Conservation (phyloP, 2,113 vertebrate species). For the Hemiprocne comata region DNA sequence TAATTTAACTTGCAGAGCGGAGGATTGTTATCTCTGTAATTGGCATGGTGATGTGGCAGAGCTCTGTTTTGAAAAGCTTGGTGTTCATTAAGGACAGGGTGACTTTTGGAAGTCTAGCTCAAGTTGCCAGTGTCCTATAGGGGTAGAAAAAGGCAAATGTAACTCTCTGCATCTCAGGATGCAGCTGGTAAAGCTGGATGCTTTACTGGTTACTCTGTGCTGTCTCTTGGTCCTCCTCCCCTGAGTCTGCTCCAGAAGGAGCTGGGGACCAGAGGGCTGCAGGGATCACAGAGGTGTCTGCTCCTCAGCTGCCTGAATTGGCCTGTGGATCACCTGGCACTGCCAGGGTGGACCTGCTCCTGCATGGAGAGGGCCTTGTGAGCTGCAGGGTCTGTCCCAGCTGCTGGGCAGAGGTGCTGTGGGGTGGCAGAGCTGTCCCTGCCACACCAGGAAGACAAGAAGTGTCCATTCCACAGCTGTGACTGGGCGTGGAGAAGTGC, state of each 20-base stretch:
- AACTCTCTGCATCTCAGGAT: background rate
- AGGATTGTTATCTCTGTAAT: background rate
- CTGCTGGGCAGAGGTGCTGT: too few relatives aligned
- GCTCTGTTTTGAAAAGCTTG: background rate
- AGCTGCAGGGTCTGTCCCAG: background rate
- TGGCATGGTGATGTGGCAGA: background rate
- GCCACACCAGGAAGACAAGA: background rate
- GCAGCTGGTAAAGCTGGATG: too few relatives aligned
- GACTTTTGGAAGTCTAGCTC: background rate
- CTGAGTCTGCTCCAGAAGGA: background rate
- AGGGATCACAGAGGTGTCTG: background rate
- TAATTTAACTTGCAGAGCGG: background rate
- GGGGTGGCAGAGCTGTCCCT: background rate
- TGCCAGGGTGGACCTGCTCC: background rate
- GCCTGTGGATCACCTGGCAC: background rate
- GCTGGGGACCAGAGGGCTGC: background rate
- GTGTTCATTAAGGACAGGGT: background rate
- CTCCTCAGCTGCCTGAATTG: background rate
- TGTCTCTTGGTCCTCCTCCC: background rate
- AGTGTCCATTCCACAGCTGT: background rate
- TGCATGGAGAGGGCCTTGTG: background rate
- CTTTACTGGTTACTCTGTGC: background rate
- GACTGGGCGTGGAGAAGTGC: background rate
- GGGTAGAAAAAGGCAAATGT: background rate
- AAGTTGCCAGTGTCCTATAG: background rate